phyloP scores from a whole-genome alignment of 2,888 invertebrate species.

The Polyommatus icarus region DNA sequence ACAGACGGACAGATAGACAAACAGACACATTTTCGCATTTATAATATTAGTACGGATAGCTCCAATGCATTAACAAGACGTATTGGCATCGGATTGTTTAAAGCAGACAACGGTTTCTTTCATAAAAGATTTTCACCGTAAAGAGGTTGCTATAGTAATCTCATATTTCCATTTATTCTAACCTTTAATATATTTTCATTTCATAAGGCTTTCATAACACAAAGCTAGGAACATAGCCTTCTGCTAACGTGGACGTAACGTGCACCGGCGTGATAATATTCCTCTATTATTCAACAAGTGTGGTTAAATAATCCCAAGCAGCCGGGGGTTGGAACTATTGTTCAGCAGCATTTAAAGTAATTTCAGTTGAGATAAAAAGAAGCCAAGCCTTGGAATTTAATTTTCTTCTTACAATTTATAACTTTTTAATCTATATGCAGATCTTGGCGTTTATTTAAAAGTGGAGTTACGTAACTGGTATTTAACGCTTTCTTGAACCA shows the following conservation, averaged over 20 bases:
- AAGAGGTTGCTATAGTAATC: background rate
- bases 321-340: slow-evolving; percentile 1
- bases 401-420: slow-evolving; percentile 27
- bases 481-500: background rate
- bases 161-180: background rate
- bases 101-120: no score
- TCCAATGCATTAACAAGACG: no score
- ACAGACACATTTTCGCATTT: no score
- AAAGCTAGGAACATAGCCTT: background rate
- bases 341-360: slow-evolving; percentile 22
- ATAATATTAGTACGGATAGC: no score
- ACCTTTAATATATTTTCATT: background rate
- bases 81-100: no score
- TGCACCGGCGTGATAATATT: background rate
- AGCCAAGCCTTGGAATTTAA: slow-evolving; percentile 17
- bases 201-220: background rate
- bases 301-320: slow-evolving; percentile 11
- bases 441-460: slow-evolving; percentile 18
- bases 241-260: no score
- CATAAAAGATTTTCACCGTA: no score
- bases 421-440: slow-evolving; percentile 31
- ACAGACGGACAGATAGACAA: no score
- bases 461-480: background rate
- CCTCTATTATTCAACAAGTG: slow-evolving; percentile 7
- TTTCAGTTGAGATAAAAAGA: slow-evolving; percentile 26